These are phyloP conservation scores for Diplogasteroides magnus DNA, from an alignment of 1,140 invertebrate species.

Conservation along the genomic window DNA sequence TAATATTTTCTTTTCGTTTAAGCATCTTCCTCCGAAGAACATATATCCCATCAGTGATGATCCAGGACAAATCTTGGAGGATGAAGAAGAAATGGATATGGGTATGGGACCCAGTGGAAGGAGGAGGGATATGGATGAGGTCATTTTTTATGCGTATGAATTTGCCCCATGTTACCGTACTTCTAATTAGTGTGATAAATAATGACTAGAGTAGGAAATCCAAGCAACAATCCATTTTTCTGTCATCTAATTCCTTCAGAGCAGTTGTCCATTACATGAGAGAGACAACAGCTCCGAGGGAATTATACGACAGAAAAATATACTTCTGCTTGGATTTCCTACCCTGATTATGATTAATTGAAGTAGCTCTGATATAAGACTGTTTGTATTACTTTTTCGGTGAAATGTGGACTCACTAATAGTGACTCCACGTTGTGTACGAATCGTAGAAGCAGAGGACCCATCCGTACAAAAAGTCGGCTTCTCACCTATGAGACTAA, in stretches of 20 bases:
- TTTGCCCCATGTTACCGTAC: not conserved
- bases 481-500: too few relatives aligned
- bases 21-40: not conserved
- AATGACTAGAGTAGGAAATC: not conserved
- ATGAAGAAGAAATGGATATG: conserved; percentile 17
- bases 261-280: too few relatives aligned
- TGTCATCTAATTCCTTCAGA: not conserved
- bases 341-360: too few relatives aligned
- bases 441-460: too few relatives aligned
- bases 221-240: not conserved
- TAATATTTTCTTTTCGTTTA: not conserved
- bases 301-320: too few relatives aligned
- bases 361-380: too few relatives aligned
- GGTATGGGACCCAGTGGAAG: conserved; percentile 14
- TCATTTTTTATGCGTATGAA: not conserved
- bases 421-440: too few relatives aligned
- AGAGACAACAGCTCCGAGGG: too few relatives aligned
- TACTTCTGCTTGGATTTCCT: not conserved
- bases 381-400: too few relatives aligned
- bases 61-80: conserved; percentile 26
- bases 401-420: too few relatives aligned
- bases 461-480: too few relatives aligned
- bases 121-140: conserved; percentile 15
- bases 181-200: not conserved
- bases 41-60: conserved; percentile 14